These are phyloP conservation scores for Oithona nana DNA, from an alignment of 2,888 invertebrate genomes.

Conservation along the genomic window DNA sequence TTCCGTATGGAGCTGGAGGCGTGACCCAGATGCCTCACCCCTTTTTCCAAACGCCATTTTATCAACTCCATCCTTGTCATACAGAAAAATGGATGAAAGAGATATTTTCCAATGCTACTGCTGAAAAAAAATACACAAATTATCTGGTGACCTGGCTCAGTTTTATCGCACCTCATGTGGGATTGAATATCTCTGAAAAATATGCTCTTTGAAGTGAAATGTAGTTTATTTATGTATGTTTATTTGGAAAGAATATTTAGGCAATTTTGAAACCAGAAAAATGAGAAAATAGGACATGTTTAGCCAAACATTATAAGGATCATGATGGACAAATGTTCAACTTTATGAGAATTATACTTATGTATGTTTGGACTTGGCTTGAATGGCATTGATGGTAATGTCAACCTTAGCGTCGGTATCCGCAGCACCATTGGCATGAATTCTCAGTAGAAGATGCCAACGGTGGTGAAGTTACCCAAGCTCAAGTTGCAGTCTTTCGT, in stretches of 20 bases:
- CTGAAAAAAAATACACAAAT: not conserved
- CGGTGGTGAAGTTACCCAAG: not conserved
- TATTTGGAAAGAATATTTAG: too few relatives aligned
- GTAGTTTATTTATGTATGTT: too few relatives aligned
- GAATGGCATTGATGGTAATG: not conserved
- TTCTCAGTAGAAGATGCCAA: not conserved
- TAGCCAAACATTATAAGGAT: too few relatives aligned
- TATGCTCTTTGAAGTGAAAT: too few relatives aligned
- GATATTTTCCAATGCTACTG: not conserved
- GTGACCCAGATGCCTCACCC: not conserved
- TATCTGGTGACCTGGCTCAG: slow-evolving; percentile 2
- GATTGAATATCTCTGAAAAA: not conserved
- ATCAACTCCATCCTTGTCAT: not conserved
- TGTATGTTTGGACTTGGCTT: too few relatives aligned
- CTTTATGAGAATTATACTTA: too few relatives aligned
- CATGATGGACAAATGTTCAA: too few relatives aligned
- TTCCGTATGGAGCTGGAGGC: not conserved
- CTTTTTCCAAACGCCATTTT: not conserved
- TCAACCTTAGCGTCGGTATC: not conserved
- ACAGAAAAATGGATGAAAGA: not conserved
- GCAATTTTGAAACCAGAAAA: too few relatives aligned
- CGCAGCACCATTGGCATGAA: not conserved
- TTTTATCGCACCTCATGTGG: not conserved
- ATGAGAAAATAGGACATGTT: too few relatives aligned
- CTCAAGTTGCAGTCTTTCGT: not conserved